Evolutionary conservation across 2,888 invertebrate species (phyloP).

Genomic region (Melieria omissa): DNA sequence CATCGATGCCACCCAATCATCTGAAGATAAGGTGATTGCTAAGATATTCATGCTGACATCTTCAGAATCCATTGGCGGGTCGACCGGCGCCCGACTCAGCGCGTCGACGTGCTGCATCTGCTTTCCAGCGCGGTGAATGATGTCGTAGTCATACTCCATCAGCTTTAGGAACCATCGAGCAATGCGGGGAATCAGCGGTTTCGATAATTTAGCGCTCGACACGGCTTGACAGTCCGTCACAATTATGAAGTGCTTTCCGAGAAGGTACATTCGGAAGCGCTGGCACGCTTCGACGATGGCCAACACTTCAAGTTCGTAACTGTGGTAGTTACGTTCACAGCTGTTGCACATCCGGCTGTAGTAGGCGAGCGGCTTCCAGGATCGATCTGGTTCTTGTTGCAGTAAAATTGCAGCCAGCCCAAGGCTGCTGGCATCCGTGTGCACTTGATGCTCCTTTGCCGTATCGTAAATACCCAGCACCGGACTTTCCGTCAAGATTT

Average conservation of each 20-base stretch:
- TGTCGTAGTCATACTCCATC: slow-evolving; percentile 13
- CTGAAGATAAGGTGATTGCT: not conserved
- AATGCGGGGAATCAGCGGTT: slow-evolving; percentile 22
- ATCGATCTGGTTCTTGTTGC: not conserved
- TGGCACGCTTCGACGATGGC: slow-evolving; percentile 36
- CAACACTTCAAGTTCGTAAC: slow-evolving; percentile 35
- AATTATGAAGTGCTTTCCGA: slow-evolving; percentile 38
- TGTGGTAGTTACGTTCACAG: slow-evolving; percentile 31
- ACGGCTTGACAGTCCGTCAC: slow-evolving; percentile 32
- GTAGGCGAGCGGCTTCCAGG: slow-evolving; percentile 19
- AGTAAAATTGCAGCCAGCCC: too few species aligned
- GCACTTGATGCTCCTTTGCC: too few species aligned
- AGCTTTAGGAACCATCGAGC: slow-evolving; percentile 19
- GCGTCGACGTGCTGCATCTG: slow-evolving; percentile 22
- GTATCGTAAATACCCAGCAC: too few species aligned
- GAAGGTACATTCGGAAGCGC: slow-evolving; percentile 38
- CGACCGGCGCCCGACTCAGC: slow-evolving; percentile 19
- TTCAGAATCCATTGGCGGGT: not conserved
- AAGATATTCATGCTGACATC: not conserved
- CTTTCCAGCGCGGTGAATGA: slow-evolving; percentile 18
- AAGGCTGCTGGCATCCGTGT: too few species aligned
- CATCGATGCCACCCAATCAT: slow-evolving; percentile 4
- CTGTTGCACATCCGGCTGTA: slow-evolving; percentile 35
- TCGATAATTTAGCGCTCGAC: slow-evolving; percentile 33
- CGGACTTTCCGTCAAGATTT: too few species aligned